A percentile compares a stretch with the other conserved stretches of the same genome.
These are phyloP conservation scores for Nomada ferruginata DNA, from an alignment of 2,888 invertebrate species.

Conservation along the genomic window DNA sequence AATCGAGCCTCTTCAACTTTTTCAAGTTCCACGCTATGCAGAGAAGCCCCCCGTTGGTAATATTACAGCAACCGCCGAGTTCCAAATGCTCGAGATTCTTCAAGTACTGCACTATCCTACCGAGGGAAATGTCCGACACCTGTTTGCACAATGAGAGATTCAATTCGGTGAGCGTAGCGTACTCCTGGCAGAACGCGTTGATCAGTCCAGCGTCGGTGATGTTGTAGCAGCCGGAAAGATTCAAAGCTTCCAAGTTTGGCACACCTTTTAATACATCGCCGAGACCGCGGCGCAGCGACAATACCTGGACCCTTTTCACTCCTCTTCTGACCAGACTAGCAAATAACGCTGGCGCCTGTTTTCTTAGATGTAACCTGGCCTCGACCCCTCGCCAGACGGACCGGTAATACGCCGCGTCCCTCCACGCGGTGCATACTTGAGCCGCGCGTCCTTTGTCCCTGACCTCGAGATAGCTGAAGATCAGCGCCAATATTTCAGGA, in stretches of 20 bases:
- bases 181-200: conserved; percentile 92
- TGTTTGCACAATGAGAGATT: conserved; percentile 97
- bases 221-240: conserved; percentile 96
- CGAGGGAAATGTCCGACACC: conserved; percentile 95
- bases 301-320: conserved; percentile 94
- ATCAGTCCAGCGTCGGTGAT: conserved; percentile 94
- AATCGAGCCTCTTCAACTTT: conserved; percentile 92
- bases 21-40: conserved; percentile 95
- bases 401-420: conserved; percentile 96
- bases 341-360: conserved; percentile 93
- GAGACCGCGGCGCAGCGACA: conserved; percentile 92
- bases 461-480: conserved; percentile 95
- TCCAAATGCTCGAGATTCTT: conserved; percentile 95
- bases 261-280: conserved; percentile 94
- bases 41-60: conserved; percentile 94
- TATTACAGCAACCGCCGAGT: conserved; percentile 95
- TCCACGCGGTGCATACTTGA: conserved; percentile 95
- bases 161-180: conserved; percentile 91
- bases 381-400: conserved; percentile 97
- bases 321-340: conserved; percentile 94
- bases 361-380: conserved; percentile 94
- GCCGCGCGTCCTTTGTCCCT: conserved; percentile 95
- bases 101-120: conserved; percentile 92
- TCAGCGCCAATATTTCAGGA: conserved; percentile 96
- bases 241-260: conserved; percentile 94